phyloP scores from a whole-genome alignment of 2,113 vertebrate species.

The Mormyrus iriodes region DNA sequence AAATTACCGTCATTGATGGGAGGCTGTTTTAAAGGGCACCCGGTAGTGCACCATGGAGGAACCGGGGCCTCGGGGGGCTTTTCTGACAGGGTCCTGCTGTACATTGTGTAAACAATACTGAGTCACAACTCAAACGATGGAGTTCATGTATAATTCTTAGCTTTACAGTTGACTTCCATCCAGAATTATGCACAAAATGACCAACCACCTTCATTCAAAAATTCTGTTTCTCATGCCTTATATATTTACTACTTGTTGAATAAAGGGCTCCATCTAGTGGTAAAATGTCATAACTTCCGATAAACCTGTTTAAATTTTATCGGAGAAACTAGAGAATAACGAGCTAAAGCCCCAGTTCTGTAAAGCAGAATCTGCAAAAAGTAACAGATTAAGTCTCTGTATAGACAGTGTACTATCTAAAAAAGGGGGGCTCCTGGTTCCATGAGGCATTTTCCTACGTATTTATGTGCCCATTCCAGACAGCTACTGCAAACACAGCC shows the following conservation, averaged over 20 bases:
- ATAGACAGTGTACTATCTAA: neutral
- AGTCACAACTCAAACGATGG: neutral
- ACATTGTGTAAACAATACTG: neutral
- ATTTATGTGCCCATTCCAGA: neutral
- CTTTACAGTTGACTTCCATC: too few relatives aligned
- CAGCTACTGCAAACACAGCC: neutral
- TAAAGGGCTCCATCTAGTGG: too few relatives aligned
- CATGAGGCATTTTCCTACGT: neutral
- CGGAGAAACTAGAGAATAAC: neutral
- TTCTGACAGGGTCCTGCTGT: neutral
- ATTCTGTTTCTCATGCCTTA: neutral
- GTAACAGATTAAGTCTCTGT: neutral
- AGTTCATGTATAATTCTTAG: too few relatives aligned
- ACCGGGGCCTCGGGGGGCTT: neutral
- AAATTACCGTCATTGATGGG: neutral
- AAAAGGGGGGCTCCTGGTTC: neutral
- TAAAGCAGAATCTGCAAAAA: too few relatives aligned
- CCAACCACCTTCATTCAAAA: neutral
- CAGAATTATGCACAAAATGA: too few relatives aligned
- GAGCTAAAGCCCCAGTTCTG: neutral
- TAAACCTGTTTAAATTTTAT: neutral
- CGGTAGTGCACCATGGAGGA: neutral
- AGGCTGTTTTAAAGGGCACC: neutral
- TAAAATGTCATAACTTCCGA: neutral
- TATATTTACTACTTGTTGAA: neutral